Percentiles rank a stretch among this genome's conserved stretches.
phyloP scores from a whole-genome alignment of 2,113 vertebrate species.

The Proterorhinus semilunaris region DNA sequence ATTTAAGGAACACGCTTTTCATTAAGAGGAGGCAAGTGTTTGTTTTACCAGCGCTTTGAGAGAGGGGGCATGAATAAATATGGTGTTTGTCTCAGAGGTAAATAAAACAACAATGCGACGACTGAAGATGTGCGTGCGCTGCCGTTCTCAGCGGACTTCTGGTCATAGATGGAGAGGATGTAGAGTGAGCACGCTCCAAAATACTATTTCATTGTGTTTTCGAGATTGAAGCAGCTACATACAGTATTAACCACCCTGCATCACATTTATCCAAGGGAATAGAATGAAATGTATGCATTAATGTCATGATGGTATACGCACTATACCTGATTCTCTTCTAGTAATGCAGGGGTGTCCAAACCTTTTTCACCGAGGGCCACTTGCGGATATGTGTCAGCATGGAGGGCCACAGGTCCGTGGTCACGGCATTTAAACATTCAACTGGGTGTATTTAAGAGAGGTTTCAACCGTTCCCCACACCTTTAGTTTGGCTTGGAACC shows the following conservation, averaged over 20 bases:
- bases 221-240: not conserved
- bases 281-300: no score
- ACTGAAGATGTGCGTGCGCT: slow-evolving; percentile 49
- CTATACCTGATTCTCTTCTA: no score
- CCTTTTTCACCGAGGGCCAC: no score
- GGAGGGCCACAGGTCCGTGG: no score
- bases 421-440: no score
- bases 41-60: slow-evolving; percentile 71
- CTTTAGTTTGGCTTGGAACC: no score
- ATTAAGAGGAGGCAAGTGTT: slow-evolving; percentile 71
- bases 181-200: slow-evolving; percentile 2
- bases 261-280: not conserved
- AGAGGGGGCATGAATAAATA: slow-evolving; percentile 69
- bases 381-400: no score
- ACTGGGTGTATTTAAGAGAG: no score
- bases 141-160: slow-evolving; percentile 62
- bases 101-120: slow-evolving; percentile 70
- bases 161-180: slow-evolving; percentile 40
- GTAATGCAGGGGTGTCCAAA: no score
- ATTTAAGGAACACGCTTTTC: slow-evolving; percentile 70
- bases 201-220: slow-evolving; percentile 28
- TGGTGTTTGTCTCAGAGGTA: slow-evolving; percentile 71
- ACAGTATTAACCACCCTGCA: not conserved
- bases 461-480: no score
- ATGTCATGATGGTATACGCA: no score